Evolutionary conservation across 2,113 vertebrate genomes (phyloP).

Genomic region (Cryptomyrus ogoouensis): DNA sequence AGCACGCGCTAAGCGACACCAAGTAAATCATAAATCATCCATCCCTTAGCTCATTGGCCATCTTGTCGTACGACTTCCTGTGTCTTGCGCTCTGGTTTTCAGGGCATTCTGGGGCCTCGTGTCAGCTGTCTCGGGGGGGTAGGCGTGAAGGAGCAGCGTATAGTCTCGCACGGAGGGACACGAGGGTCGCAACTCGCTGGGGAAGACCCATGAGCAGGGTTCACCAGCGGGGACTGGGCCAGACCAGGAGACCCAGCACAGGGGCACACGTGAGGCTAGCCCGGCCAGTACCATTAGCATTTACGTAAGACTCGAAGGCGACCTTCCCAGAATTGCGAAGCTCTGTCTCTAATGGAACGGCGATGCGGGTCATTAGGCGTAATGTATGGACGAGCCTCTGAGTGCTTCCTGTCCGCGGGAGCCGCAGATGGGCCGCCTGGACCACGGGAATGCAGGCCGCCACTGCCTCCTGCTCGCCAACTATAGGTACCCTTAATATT

Average conservation of each 20-base stretch:
- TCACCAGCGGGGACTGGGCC: background rate
- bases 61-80: background rate
- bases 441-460: background rate
- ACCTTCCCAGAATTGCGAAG: background rate
- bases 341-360: background rate
- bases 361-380: background rate
- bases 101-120: background rate
- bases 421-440: background rate
- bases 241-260: background rate
- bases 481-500: constrained; percentile 10
- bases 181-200: background rate
- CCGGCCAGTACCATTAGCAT: background rate
- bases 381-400: background rate
- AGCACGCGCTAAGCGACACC: background rate
- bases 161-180: background rate
- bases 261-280: background rate
- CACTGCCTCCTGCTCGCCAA: background rate
- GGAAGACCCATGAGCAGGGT: background rate
- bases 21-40: background rate
- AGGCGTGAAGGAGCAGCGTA: background rate
- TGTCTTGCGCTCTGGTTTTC: background rate
- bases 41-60: background rate
- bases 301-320: background rate
- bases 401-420: background rate
- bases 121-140: background rate